Evolutionary conservation across 2,797 vertebrate species (phyloP), one percentile per base, ranked within the genome.

Genomic region (Telmatherina bonti): DNA sequence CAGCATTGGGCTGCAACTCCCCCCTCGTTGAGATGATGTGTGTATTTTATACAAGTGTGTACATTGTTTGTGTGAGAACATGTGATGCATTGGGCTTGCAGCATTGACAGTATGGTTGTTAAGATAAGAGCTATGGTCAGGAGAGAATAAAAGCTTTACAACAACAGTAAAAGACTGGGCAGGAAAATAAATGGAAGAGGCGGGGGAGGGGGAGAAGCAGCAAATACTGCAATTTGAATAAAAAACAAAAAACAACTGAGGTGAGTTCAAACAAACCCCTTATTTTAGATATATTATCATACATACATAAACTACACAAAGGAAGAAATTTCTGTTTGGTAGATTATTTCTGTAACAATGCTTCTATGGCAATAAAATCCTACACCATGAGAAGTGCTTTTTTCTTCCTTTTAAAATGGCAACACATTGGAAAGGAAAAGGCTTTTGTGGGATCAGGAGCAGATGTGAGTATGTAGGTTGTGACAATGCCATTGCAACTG

Each of bases 51-150:
- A n/a, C 33, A 12, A 38, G 47, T 41, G 65, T 61, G 55, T 38
- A 41, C 22, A 33, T n/a, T 31, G 55, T 35, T 26, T 27, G 15
- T 20, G 52, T 26, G 29, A 47, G 58, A 3, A 56, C 3, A 7
- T n/a, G 35, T 33, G 43, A 33, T 62, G 72, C 81, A 71, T 43
- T 57, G 9, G 47, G 74, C 38, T 57, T 67, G 72, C 61, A 55
- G 73, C 56, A 63, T 20, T 69, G 70, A 73, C 81, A 75, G 64
- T 51, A 71, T 80, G 79, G 81, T 76, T 70, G 66, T 24, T 71
- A 57, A 82, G 79, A 87, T 86, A 82, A 83, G 86, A 69, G 79
- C 79, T 63, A 55, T n/a, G 67, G 56, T 51, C 67, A 64, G 71
- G 0, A 2, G 58, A 64, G 53, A 74, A 74, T 58, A 70, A 75